Evolutionary conservation across 2,797 vertebrate genomes (phyloP).

Genomic region (Myotis findleyi): DNA sequence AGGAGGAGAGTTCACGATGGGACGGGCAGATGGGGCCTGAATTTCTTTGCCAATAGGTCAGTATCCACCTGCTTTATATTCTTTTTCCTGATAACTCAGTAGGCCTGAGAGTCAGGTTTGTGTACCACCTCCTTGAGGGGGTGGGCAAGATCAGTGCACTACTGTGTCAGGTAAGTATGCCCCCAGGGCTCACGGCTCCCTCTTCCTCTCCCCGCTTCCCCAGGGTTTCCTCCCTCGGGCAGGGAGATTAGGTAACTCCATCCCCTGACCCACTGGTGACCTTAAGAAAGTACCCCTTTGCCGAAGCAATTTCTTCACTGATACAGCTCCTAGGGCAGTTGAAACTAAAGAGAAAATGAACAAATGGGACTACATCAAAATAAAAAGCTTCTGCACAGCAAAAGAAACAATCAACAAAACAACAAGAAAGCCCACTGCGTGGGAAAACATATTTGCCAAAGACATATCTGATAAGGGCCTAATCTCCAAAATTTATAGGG

Average conservation of each 20-base stretch:
- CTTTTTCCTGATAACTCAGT: background rate
- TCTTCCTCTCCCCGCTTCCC: background rate
- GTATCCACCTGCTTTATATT: background rate
- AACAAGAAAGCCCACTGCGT: no score
- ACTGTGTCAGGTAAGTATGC: background rate
- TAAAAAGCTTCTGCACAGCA: no score
- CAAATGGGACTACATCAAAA: no score
- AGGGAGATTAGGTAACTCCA: background rate
- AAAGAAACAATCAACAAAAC: no score
- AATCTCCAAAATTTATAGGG: no score
- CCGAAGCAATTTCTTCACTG: no score
- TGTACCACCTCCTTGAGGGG: background rate
- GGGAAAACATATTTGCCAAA: no score
- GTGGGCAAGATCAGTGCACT: background rate
- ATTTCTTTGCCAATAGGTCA: background rate
- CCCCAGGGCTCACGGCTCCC: accelerated
- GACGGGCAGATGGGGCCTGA: background rate
- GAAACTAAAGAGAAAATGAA: no score
- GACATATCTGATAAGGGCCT: no score
- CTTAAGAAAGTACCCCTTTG: background rate
- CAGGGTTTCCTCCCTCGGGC: background rate
- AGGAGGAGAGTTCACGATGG: background rate
- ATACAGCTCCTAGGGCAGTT: no score
- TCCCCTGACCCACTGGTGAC: background rate
- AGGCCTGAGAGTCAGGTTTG: background rate